Conservation (phyloP, 2,888 invertebrate species). For the Xylocampa areola region DNA sequence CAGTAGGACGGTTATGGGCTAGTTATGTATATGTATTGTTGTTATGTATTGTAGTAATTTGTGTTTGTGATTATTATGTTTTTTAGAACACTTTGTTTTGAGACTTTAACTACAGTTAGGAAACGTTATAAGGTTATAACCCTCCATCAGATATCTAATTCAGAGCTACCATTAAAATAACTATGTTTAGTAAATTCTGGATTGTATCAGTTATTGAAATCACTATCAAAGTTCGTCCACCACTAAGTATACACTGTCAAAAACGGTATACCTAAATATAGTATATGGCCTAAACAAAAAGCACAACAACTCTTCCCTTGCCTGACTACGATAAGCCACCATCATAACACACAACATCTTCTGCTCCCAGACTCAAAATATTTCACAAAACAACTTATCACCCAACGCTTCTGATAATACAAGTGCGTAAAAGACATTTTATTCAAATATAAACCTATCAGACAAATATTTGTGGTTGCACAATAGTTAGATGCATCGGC, state of each 20-base stretch:
- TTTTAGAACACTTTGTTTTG: conserved; percentile 4
- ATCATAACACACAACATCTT: not conserved
- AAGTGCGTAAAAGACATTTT: conserved; percentile 50
- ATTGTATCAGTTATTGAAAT: no score
- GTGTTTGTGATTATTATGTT: conserved; percentile 28
- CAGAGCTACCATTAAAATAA: no score
- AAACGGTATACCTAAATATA: no score
- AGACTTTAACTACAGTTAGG: not conserved
- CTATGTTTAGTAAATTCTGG: no score
- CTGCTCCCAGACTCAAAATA: conserved; percentile 4
- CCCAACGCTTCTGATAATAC: conserved; percentile 28
- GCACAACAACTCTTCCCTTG: not conserved
- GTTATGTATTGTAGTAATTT: conserved; percentile 2
- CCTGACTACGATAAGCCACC: not conserved
- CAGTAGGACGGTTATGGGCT: no score
- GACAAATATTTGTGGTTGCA: conserved; percentile 60
- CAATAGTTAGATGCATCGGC: conserved; percentile 67
- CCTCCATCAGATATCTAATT: no score
- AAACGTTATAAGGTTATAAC: no score
- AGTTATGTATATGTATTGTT: conserved; percentile 30
- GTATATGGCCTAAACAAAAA: no score
- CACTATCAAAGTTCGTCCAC: no score
- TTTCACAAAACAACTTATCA: conserved; percentile 43
- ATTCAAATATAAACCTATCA: conserved; percentile 57
- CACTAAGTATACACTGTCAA: no score